Evolutionary conservation across 2,113 vertebrate genomes (phyloP).

Genomic region (Pomatostomus ruficeps): DNA sequence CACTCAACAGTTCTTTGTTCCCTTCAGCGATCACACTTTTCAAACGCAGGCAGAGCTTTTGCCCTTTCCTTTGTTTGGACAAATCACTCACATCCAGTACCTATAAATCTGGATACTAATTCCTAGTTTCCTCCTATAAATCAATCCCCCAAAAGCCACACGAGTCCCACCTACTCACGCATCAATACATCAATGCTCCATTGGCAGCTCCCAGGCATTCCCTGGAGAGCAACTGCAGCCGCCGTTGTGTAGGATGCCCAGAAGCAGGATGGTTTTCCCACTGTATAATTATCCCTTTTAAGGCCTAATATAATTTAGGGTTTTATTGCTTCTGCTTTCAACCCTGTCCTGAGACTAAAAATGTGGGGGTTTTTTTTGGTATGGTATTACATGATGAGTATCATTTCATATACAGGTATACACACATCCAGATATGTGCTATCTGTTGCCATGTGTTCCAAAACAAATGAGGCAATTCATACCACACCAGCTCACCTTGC

Average conservation of each 20-base stretch:
- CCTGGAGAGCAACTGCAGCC: neutral
- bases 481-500: neutral
- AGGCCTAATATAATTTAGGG: neutral
- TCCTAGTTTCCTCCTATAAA: neutral
- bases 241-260: fast-evolving
- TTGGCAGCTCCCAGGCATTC: neutral
- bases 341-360: neutral
- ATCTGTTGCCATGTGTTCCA: neutral
- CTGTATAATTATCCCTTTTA: neutral
- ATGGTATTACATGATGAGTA: neutral
- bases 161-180: neutral
- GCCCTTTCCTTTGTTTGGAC: neutral
- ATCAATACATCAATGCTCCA: neutral
- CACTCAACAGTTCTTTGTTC: neutral
- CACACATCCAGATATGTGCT: fast-evolving
- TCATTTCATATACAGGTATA: neutral
- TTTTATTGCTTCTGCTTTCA: neutral
- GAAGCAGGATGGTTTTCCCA: neutral
- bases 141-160: neutral
- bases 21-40: neutral
- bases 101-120: neutral
- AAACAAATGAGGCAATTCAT: neutral
- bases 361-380: neutral
- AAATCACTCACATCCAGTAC: neutral
- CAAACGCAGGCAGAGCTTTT: neutral